These are phyloP conservation scores for Arothron firmamentum DNA, from an alignment of 2,113 vertebrate genomes.

Conservation along the genomic window DNA sequence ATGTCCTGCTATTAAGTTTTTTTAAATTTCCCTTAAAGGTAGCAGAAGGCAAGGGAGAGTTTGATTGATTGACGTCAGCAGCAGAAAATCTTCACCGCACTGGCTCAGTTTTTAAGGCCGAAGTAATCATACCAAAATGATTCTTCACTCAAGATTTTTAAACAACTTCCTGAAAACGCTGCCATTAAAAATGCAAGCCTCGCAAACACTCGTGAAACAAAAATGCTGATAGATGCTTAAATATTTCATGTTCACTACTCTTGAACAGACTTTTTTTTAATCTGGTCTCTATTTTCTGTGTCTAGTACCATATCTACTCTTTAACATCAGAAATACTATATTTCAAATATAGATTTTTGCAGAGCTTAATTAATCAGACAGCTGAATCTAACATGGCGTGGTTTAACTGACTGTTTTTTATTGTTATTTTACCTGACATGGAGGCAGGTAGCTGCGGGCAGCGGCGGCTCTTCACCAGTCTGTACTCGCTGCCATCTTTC, in stretches of 20 bases:
- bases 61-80: slow-evolving; percentile 41
- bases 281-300: no score
- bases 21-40: slow-evolving; percentile 1
- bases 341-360: no score
- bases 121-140: no score
- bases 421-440: slow-evolving; percentile 80
- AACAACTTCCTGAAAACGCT: background rate
- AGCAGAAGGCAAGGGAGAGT: slow-evolving; percentile 7
- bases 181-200: background rate
- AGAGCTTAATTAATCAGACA: no score
- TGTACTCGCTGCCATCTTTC: slow-evolving; percentile 91
- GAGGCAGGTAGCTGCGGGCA: slow-evolving; percentile 78
- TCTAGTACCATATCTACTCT: no score
- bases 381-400: background rate
- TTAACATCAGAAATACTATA: no score
- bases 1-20: background rate
- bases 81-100: slow-evolving; percentile 26
- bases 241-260: no score
- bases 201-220: no score
- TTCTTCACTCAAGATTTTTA: background rate
- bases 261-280: no score
- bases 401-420: background rate
- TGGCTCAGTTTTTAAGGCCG: slow-evolving; percentile 45
- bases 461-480: slow-evolving; percentile 86
- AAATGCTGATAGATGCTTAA: no score